Conservation (phyloP, 2,888 invertebrate genomes). For the Spialia ferax region DNA sequence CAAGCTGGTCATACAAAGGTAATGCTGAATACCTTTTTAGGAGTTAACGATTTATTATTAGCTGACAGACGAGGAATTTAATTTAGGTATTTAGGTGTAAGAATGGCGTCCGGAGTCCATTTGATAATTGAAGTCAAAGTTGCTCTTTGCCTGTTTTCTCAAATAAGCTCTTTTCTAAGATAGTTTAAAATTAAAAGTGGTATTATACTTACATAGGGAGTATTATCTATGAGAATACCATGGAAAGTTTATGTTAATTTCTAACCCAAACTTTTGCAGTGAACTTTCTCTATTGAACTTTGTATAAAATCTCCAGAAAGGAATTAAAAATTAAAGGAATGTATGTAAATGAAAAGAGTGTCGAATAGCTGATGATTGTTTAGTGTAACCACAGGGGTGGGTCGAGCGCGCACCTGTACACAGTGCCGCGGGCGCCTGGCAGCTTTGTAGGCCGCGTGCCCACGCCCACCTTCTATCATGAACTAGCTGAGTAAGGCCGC, state of each 20-base stretch:
- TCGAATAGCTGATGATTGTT: constrained; percentile 41
- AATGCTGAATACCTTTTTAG: constrained; percentile 39
- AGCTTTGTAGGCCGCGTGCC: constrained; percentile 81
- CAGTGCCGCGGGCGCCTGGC: constrained; percentile 72
- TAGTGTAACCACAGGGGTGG: constrained; percentile 74
- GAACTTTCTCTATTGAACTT: neutral
- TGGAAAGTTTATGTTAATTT: too few species aligned
- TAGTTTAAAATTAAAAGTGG: too few species aligned
- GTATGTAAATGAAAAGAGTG: neutral
- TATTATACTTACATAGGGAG: too few species aligned
- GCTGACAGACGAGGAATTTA: neutral
- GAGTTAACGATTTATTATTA: neutral
- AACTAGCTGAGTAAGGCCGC: constrained; percentile 77
- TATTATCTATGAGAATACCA: too few species aligned
- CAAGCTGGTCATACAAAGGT: constrained; percentile 94
- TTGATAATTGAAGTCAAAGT: too few species aligned
- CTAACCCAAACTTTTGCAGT: too few species aligned
- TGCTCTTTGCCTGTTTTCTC: too few species aligned
- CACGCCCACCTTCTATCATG: constrained; percentile 83
- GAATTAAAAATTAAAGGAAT: too few species aligned
- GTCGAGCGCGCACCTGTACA: constrained; percentile 76
- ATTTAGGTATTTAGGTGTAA: too few species aligned
- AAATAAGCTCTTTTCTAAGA: too few species aligned
- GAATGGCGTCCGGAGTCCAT: too few species aligned
- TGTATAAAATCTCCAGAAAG: too few species aligned